These are phyloP conservation scores for Cephus sareptanus DNA, from an alignment of 2,888 invertebrate species.

Conservation along the genomic window DNA sequence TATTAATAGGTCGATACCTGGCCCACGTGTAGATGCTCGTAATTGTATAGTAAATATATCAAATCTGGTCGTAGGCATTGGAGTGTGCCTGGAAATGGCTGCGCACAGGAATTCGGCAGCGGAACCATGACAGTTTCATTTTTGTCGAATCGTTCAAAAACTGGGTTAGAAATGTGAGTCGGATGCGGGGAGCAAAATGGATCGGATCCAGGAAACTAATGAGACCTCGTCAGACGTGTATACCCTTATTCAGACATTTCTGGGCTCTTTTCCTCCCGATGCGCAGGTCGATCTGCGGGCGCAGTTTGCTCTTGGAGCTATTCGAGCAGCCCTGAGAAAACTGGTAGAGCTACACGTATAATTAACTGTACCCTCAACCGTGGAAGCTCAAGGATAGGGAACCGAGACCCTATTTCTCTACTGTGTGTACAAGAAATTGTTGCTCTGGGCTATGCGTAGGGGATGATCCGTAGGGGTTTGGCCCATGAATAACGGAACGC, in stretches of 20 bases:
- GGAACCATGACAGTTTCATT: too few relatives aligned
- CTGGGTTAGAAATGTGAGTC: too few relatives aligned
- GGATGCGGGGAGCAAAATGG: neutral
- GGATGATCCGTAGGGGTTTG: slow-evolving; percentile 39
- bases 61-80: accelerated
- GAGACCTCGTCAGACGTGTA: neutral
- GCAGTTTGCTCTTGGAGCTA: neutral
- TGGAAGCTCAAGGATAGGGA: neutral
- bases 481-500: slow-evolving; percentile 37
- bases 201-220: neutral
- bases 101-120: neutral
- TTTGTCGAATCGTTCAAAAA: too few relatives aligned
- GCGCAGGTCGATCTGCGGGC: neutral
- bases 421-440: slow-evolving; percentile 36
- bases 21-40: neutral
- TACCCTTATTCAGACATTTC: neutral
- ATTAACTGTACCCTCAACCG: neutral
- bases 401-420: slow-evolving; percentile 5
- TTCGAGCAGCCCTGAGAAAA: neutral
- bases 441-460: slow-evolving; percentile 32
- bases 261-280: neutral
- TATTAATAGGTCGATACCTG: neutral
- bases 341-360: neutral
- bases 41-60: neutral
- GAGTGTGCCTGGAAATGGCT: neutral